Percentiles rank a stretch among this genome's conserved stretches.
Evolutionary conservation across 2,888 invertebrate genomes (phyloP).

Genomic region (Calliopum simillimum): DNA sequence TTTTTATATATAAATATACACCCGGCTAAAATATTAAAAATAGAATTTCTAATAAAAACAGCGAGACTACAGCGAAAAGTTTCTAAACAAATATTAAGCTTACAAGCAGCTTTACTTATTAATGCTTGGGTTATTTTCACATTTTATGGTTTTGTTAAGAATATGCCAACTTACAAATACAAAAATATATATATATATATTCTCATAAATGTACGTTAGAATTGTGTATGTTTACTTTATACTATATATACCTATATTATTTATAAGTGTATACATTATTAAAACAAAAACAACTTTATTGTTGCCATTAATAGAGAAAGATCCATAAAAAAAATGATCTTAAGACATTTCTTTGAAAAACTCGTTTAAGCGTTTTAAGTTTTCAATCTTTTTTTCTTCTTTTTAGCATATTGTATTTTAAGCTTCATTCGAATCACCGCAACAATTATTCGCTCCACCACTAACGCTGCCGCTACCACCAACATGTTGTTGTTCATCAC

Average conservation of each 20-base stretch:
- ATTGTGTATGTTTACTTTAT: constrained; percentile 36
- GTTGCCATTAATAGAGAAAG: constrained; percentile 36
- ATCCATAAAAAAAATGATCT: constrained; percentile 32
- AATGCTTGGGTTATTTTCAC: too few relatives aligned
- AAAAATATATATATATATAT: constrained; percentile 27
- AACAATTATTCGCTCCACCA: constrained; percentile 38
- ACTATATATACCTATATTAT: constrained; percentile 37
- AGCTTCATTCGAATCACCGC: constrained; percentile 61
- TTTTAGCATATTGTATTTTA: constrained; percentile 42
- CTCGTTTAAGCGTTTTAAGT: constrained; percentile 36
- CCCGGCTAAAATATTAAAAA: constrained; percentile 41
- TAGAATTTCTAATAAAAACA: constrained; percentile 37
- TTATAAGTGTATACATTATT: constrained; percentile 34
- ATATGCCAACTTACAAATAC: constrained; percentile 14
- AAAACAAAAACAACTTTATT: constrained; percentile 40
- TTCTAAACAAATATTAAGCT: too few relatives aligned
- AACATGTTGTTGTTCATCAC: constrained; percentile 36
- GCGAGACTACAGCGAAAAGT: constrained; percentile 27
- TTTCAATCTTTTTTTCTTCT: constrained; percentile 28
- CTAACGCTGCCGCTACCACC: constrained; percentile 31
- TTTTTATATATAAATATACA: constrained; percentile 30
- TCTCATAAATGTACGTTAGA: not conserved
- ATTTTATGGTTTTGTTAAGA: too few relatives aligned
- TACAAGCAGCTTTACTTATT: too few relatives aligned
- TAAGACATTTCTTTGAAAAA: constrained; percentile 3